Evolutionary conservation across 92 coral and sea anemone genomes (phyloP).

Genomic region (Heliopora coerulea): DNA sequence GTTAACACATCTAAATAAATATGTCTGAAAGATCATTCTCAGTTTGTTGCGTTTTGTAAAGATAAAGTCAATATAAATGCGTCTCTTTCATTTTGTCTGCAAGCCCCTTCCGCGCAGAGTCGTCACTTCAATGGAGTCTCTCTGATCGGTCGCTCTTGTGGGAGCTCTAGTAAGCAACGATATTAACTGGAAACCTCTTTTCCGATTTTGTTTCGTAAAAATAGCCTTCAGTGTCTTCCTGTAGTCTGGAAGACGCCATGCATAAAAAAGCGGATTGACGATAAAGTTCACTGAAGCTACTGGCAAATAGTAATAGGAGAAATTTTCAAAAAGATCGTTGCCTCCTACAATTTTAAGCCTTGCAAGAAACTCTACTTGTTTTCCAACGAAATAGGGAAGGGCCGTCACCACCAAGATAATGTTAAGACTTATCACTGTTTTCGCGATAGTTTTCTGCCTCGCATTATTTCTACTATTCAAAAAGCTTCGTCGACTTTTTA

Average conservation of each 20-base stretch:
- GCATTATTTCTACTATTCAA: not conserved
- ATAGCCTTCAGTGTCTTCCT: not conserved
- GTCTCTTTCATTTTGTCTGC: no score
- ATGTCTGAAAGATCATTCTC: no score
- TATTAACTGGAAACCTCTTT: not conserved
- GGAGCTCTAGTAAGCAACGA: no score
- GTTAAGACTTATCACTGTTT: slow-evolving; percentile 11
- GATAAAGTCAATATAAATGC: no score
- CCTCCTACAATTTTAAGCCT: not conserved
- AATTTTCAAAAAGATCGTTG: not conserved
- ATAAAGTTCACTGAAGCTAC: slow-evolving; percentile 14
- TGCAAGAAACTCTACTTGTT: slow-evolving; percentile 10
- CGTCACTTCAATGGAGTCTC: no score
- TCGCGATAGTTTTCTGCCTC: slow-evolving; percentile 19
- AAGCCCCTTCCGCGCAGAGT: no score
- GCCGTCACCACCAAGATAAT: slow-evolving; percentile 23
- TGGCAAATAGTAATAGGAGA: slow-evolving; percentile 5
- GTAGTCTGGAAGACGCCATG: slow-evolving; percentile 18
- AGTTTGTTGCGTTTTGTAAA: no score
- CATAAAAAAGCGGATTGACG: slow-evolving; percentile 18
- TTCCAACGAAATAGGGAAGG: slow-evolving; percentile 32
- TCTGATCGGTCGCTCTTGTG: no score
- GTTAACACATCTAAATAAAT: no score
- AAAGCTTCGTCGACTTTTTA: slow-evolving; percentile 1
- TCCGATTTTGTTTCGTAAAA: not conserved